phyloP scores from a whole-genome alignment of 2,797 vertebrate species.

The Sebastes nivosus region DNA sequence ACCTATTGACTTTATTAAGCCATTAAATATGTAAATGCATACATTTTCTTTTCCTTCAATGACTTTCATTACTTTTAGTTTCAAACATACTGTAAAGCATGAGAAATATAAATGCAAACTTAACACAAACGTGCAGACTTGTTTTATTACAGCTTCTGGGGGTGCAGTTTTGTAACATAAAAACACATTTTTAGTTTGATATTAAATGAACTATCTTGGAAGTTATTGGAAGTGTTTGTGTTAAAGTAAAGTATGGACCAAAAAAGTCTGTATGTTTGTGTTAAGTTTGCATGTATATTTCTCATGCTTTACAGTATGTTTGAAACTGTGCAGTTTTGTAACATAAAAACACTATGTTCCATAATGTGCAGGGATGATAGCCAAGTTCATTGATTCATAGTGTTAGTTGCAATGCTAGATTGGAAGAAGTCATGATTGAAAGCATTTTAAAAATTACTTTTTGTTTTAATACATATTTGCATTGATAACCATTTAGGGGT shows the following conservation, averaged over 20 bases:
- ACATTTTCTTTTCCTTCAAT: neutral
- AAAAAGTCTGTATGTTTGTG: too few species aligned
- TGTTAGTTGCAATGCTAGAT: conserved; percentile 48
- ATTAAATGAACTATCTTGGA: neutral
- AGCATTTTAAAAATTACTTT: neutral
- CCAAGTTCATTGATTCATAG: conserved; percentile 75
- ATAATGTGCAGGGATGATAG: conserved; percentile 24
- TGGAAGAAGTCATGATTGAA: conserved; percentile 15
- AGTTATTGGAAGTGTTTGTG: conserved; percentile 12
- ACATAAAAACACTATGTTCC: neutral
- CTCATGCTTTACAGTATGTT: too few species aligned
- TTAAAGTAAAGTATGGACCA: too few species aligned
- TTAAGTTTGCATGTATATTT: too few species aligned
- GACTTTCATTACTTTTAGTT: neutral
- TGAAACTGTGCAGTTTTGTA: conserved; percentile 7
- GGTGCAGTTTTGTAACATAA: conserved; percentile 3
- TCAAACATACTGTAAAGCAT: neutral
- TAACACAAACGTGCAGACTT: neutral
- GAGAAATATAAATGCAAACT: neutral
- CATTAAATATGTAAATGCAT: neutral
- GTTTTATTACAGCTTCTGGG: neutral
- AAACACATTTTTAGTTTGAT: neutral
- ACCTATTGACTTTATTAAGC: neutral
- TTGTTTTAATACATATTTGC: too few species aligned
- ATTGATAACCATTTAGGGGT: too few species aligned